These are phyloP conservation scores for Corythornis vintsioides DNA, from an alignment of 2,113 vertebrate genomes.

Conservation along the genomic window DNA sequence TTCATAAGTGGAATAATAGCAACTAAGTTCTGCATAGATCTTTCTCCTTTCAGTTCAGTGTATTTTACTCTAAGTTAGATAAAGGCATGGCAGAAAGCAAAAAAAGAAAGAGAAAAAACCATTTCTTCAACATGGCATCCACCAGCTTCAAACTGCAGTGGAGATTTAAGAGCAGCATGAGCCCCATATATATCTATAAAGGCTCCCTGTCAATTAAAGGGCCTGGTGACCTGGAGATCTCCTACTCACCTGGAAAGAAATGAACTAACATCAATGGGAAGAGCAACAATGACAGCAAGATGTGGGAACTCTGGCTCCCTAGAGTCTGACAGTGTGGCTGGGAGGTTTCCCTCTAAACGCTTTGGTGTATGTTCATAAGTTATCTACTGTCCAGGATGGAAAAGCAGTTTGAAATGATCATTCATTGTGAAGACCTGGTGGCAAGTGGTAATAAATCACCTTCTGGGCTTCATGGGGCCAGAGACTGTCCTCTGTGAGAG, in stretches of 20 bases:
- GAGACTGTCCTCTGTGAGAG: not conserved
- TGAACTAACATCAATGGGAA: not conserved
- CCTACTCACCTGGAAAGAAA: not conserved
- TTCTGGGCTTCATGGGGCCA: not conserved
- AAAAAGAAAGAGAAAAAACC: not conserved
- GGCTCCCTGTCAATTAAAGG: not conserved
- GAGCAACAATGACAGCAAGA: not conserved
- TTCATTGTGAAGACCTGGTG: not conserved
- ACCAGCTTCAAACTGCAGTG: not conserved
- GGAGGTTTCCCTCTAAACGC: not conserved
- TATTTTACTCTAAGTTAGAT: not conserved
- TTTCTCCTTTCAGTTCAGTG: not conserved
- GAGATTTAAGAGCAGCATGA: not conserved
- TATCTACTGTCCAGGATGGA: not conserved
- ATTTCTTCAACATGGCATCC: not conserved
- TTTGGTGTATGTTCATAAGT: not conserved
- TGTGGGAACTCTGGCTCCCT: not conserved
- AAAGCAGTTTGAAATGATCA: not conserved
- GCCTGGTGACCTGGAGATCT: not conserved
- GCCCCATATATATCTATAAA: not conserved
- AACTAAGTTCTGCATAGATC: accelerated
- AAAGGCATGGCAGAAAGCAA: not conserved
- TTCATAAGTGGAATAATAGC: not conserved
- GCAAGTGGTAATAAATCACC: not conserved
- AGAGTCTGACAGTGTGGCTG: not conserved